Base-by-base conservation (phyloP, 2,797 vertebrate species). In the Coranthus polyacanthus region DNA sequence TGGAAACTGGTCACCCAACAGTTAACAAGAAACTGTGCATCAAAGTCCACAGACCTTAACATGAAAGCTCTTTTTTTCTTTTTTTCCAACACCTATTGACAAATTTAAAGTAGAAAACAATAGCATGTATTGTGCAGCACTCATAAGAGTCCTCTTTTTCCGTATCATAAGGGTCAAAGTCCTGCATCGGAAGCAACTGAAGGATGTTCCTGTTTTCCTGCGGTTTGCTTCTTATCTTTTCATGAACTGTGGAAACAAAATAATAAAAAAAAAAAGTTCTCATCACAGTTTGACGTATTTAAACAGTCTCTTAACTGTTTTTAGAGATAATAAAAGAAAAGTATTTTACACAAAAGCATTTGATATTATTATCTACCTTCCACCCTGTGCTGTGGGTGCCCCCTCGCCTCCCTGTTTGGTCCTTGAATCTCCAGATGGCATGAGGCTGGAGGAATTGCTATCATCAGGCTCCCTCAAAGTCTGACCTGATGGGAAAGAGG, bases 401-500 rank as follows among this genome's bases (percentile, higher is more conserved):
- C 91, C 93, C 68, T 96, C 95, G 68, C 87, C 90, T 78, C 95
- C 93, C 78, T 95, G 95, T 89, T 96, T 94, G 82, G 93, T 93
- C 87, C 94, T 95, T 12, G 96, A 95, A 64, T 96, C 95, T 82
- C 95, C 94, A 61, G 95, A 96, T 1, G 96, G 95, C 92, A 95
- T 92, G 42, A 95, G 95, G 79, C 94, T 95, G 80, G 95, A 95
- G 66, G 94, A 95, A 75, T 95, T 95, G 38, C 94, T 93, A 74
- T 95, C 94, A 92, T 95, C 92, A 16, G 83, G 50, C 54, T 88
- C 86, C 70, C 81, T 83, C 44, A 94, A 93, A 83, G 92, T 89
- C 70, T 96, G 95, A 72, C 95, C 95, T 41, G 94, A 95, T 45
- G 96, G 96, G 89, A 97, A 97, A 6, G 95, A 94, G 70, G 96